phyloP scores from a whole-genome alignment of 2,113 vertebrate species.

The Microcebus lehilahytsara region DNA sequence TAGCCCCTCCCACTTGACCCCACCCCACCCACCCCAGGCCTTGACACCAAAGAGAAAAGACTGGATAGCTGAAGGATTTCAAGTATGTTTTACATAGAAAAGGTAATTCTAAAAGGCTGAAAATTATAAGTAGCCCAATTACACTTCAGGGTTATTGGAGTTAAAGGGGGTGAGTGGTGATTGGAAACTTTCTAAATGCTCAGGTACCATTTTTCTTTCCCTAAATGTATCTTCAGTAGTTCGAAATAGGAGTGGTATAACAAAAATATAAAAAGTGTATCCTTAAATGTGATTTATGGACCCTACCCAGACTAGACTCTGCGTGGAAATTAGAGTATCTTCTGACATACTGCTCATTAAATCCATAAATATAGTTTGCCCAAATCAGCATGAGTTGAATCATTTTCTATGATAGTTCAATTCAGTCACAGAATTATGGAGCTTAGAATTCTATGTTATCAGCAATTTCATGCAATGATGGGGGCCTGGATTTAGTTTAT shows the following conservation, averaged over 20 bases:
- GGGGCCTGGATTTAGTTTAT: neutral
- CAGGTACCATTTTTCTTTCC: neutral
- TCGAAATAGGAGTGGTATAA: neutral
- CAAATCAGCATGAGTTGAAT: neutral
- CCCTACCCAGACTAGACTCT: neutral
- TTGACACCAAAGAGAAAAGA: neutral
- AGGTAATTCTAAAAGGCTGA: neutral
- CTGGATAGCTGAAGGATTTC: neutral
- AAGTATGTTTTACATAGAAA: neutral
- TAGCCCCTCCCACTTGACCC: neutral
- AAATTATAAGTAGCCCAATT: neutral
- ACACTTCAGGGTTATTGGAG: neutral
- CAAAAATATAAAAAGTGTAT: neutral
- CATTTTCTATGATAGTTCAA: neutral
- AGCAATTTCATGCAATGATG: neutral
- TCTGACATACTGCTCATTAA: neutral
- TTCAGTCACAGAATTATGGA: slow-evolving; percentile 24
- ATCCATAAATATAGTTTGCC: neutral
- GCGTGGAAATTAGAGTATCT: neutral
- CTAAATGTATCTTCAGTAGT: neutral
- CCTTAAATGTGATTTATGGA: neutral
- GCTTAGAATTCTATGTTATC: neutral
- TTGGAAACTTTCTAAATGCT: neutral
- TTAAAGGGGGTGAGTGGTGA: neutral
- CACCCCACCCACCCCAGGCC: neutral